A percentile compares a stretch with the other conserved stretches of the same genome.
Evolutionary conservation across 2,797 vertebrate species (phyloP).

Genomic region (Syngnathus acus): DNA sequence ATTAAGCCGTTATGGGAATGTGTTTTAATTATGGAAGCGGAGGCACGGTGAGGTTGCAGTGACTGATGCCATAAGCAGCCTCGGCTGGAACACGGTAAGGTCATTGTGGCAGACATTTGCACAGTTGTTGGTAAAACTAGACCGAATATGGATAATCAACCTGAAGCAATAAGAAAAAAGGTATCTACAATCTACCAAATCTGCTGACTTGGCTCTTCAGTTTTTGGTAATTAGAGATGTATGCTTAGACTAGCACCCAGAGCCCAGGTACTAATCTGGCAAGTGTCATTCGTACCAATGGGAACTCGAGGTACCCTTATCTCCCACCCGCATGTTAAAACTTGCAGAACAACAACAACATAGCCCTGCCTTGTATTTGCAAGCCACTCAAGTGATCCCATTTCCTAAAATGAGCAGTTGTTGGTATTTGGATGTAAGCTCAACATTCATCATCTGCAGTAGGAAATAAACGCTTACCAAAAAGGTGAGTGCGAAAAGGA

Average conservation of each 20-base stretch:
- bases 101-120: constrained; percentile 9
- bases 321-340: constrained; percentile 49
- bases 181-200: neutral
- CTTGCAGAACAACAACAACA: constrained; percentile 14
- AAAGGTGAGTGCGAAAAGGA: neutral
- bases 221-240: constrained; percentile 49
- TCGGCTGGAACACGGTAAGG: constrained; percentile 12
- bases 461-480: neutral
- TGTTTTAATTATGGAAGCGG: constrained; percentile 22
- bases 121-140: neutral
- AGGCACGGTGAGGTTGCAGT: constrained; percentile 18
- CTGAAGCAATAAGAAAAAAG: neutral
- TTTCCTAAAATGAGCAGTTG: neutral
- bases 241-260: constrained; percentile 45
- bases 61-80: constrained; percentile 16
- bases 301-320: constrained; percentile 38
- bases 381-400: neutral
- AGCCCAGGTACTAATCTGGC: constrained; percentile 14
- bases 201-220: neutral
- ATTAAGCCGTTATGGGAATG: neutral
- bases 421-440: neutral
- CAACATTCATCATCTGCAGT: neutral
- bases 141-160: neutral
- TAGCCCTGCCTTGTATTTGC: neutral
- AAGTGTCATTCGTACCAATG: constrained; percentile 24